Percentiles rank a stretch among this genome's conserved stretches.
These are phyloP conservation scores for Sebastes glaucus DNA, from an alignment of 2,797 vertebrate species.

Conservation along the genomic window DNA sequence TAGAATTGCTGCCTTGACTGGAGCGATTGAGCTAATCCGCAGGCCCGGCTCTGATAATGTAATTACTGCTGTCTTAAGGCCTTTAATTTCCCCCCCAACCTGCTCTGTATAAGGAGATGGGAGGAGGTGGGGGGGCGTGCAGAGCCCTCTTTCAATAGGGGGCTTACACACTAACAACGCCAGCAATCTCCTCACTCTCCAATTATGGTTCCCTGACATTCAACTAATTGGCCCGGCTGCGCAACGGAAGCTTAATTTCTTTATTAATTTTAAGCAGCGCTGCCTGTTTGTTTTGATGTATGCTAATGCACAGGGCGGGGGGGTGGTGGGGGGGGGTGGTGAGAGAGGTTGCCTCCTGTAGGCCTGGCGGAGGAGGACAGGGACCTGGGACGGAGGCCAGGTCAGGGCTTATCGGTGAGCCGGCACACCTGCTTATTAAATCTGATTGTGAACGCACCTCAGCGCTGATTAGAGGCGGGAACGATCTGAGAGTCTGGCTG, in stretches of 20 bases:
- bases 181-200: conserved; percentile 93
- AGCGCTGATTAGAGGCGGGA: conserved; percentile 33
- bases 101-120: conserved; percentile 83
- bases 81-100: conserved; percentile 93
- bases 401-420: conserved; percentile 84
- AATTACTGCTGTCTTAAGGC: conserved; percentile 99
- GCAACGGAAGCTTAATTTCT: conserved; percentile 97
- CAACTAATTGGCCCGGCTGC: conserved; percentile 99
- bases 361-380: conserved; percentile 63
- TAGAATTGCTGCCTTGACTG: conserved; percentile 97
- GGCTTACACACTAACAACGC: conserved; percentile 91
- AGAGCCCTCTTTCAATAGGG: conserved; percentile 87
- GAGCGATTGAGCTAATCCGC: conserved; percentile 99
- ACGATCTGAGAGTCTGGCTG: conserved; percentile 17
- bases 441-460: conserved; percentile 32
- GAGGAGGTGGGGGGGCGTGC: conserved; percentile 49
- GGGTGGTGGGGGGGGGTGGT: conserved; percentile 80
- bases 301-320: conserved; percentile 85
- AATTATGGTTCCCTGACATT: conserved; percentile 99
- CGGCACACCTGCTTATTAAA: conserved; percentile 85
- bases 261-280: conserved; percentile 92
- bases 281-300: conserved; percentile 90
- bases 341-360: conserved; percentile 78
- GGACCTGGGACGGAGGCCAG: conserved; percentile 75
- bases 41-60: conserved; percentile 98